Percentiles rank a stretch among this genome's conserved stretches.
Evolutionary conservation across 2,888 invertebrate genomes (phyloP).

Genomic region (Catocala sponsa): DNA sequence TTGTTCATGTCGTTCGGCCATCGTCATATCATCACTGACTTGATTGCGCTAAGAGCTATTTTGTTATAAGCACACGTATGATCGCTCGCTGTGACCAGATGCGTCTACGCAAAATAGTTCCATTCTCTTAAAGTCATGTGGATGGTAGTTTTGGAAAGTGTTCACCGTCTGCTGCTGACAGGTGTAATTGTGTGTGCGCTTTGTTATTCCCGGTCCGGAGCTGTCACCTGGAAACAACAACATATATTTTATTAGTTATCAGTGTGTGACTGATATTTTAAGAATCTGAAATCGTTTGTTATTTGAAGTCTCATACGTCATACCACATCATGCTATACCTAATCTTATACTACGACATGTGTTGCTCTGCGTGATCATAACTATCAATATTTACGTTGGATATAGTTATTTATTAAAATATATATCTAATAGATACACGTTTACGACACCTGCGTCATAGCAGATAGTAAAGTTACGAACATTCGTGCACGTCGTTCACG

Average conservation of each 20-base stretch:
- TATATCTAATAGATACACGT: too few species aligned
- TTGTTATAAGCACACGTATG: conserved; percentile 33
- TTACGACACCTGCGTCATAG: too few species aligned
- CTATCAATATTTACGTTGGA: too few species aligned
- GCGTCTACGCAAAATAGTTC: conserved; percentile 53
- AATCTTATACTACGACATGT: too few species aligned
- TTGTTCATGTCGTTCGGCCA: conserved; percentile 59
- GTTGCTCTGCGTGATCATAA: too few species aligned
- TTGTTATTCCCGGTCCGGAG: conserved; percentile 17
- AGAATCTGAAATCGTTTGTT: too few species aligned
- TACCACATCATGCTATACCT: too few species aligned
- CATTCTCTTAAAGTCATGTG: conserved; percentile 62
- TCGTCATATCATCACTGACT: conserved; percentile 70
- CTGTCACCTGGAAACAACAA: conserved; percentile 44
- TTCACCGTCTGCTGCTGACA: conserved; percentile 35
- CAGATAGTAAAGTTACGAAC: too few species aligned
- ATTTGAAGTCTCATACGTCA: too few species aligned
- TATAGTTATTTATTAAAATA: too few species aligned
- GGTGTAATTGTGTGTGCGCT: conserved; percentile 20
- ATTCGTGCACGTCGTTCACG: too few species aligned
- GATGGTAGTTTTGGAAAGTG: conserved; percentile 61
- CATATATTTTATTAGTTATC: conserved; percentile 27
- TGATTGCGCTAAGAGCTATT: conserved; percentile 10
- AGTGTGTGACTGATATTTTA: conserved; percentile 17
- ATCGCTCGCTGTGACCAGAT: conserved; percentile 21